Percentiles rank a stretch among this genome's conserved stretches.
Conservation (phyloP, 1,140 invertebrate genomes). For the Macrostomum lignano region DNA sequence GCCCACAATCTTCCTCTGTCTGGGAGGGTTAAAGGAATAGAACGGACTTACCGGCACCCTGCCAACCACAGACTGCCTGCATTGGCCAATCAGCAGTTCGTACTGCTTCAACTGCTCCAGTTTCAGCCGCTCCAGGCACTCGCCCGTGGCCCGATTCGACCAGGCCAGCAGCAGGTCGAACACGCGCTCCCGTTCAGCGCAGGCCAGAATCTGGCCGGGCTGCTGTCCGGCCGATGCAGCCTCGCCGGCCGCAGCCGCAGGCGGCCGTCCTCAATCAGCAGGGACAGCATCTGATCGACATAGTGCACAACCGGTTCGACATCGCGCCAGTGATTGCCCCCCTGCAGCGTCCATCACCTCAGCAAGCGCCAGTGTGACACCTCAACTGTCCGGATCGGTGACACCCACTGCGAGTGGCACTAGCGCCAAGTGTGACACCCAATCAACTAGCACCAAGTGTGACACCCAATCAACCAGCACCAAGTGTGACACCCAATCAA, state of each 20-base stretch:
- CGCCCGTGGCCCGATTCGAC: slow-evolving; percentile 24
- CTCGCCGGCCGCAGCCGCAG: too few relatives aligned
- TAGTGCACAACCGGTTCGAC: slow-evolving; percentile 62
- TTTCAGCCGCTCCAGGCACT: slow-evolving; percentile 39
- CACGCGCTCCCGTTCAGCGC: slow-evolving; percentile 28
- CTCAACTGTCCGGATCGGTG: too few relatives aligned
- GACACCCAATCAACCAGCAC: too few relatives aligned
- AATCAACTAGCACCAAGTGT: too few relatives aligned
- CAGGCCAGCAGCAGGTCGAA: slow-evolving; percentile 31
- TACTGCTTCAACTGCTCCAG: slow-evolving; percentile 49
- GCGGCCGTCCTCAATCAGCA: slow-evolving; percentile 66
- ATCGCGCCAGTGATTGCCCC: slow-evolving; percentile 35
- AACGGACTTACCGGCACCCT: too few relatives aligned
- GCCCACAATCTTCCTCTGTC: too few relatives aligned
- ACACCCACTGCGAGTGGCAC: too few relatives aligned
- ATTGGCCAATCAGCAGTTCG: slow-evolving; percentile 44
- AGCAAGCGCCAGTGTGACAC: too few relatives aligned
- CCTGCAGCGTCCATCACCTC: slow-evolving; percentile 30
- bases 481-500: too few relatives aligned
- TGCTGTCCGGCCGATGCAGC: slow-evolving; percentile 16
- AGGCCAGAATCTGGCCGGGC: slow-evolving; percentile 30
- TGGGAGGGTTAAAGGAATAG: too few relatives aligned
- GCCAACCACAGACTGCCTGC: too few relatives aligned
- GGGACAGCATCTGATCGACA: slow-evolving; percentile 57
- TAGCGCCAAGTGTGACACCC: too few relatives aligned